Conservation (phyloP, 2,113 vertebrate genomes). For the Verasper variegatus region DNA sequence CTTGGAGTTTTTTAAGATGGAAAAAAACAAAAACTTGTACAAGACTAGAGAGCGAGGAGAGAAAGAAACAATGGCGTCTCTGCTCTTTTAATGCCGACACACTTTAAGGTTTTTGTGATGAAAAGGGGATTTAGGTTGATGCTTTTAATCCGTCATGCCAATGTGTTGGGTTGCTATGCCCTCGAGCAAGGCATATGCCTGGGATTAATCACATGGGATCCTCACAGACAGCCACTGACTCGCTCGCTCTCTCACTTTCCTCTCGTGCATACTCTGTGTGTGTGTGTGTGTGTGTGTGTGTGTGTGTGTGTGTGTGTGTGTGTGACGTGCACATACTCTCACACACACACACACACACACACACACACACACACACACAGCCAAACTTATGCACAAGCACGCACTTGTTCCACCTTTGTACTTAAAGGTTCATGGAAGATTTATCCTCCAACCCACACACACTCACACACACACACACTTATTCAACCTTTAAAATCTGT, state of each 20-base stretch:
- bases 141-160: slow-evolving; percentile 56
- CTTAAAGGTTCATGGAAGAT: too few species aligned
- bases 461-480: not conserved
- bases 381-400: slow-evolving; percentile 11
- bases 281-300: too few species aligned
- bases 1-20: not conserved
- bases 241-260: not conserved
- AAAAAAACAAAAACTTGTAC: not conserved
- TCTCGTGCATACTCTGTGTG: too few species aligned
- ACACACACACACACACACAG: slow-evolving; percentile 13
- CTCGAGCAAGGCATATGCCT: slow-evolving; percentile 60
- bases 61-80: slow-evolving; percentile 2
- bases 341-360: not conserved
- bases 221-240: slow-evolving; percentile 14
- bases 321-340: too few species aligned
- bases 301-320: too few species aligned
- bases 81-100: slow-evolving; percentile 17
- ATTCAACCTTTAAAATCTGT: slow-evolving; percentile 52
- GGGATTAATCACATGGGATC: slow-evolving; percentile 45
- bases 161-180: slow-evolving; percentile 45
- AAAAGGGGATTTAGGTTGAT: slow-evolving; percentile 57
- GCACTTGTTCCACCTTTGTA: too few species aligned
- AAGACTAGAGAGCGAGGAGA: not conserved
- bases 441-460: too few species aligned
- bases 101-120: slow-evolving; percentile 27